Evolutionary conservation across 2,113 vertebrate species (phyloP), one percentile per base, ranked within the genome.

Genomic region (Scartelaos histophorus): DNA sequence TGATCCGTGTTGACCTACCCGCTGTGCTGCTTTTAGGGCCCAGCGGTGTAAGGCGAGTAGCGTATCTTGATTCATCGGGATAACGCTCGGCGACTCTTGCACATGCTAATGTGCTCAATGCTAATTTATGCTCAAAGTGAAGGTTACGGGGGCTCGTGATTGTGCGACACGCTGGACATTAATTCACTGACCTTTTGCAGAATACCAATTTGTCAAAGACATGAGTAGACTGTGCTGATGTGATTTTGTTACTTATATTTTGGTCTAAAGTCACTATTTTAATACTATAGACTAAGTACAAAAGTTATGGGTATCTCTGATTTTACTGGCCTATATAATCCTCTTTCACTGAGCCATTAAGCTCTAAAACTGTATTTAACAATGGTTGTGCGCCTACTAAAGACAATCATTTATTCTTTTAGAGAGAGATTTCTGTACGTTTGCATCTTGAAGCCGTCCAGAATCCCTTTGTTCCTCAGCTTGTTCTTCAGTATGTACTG

Each of bases 101-200:
- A 80, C 76, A 84, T 83, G 84, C 79, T 82, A 82, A 91, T 85
- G 74, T 45, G 34, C 24, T 73, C 43, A 65, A 87, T 71, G 73
- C 75, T 84, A 86, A 86, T 84, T 67, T 66, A 19, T 69, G 45
- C 72, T 68, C 15, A 2, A 25, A 66, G 66, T 81, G 79, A 81
- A 86, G 84, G 82, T 87, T 73, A 82, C 57, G 11, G 25, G 60
- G 12, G 75, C 68, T 84, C 71, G 62, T 83, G 64, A 83, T 72
- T 81, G 83, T 86, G 70, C 73, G 73, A 81, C 75, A 80, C 3
- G 19, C 54, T 45, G 15, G 68, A 81, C 80, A 85, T 85, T 82
- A 85, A 88, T 85, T 87, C 85, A 84, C 22, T 89, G 85, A 83
- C 81, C 81, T 88, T 88, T 76, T 73, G 71, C 57, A 76, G 77